Conservation (phyloP, 2,797 vertebrate species). For the Pyrocephalus nanus region DNA sequence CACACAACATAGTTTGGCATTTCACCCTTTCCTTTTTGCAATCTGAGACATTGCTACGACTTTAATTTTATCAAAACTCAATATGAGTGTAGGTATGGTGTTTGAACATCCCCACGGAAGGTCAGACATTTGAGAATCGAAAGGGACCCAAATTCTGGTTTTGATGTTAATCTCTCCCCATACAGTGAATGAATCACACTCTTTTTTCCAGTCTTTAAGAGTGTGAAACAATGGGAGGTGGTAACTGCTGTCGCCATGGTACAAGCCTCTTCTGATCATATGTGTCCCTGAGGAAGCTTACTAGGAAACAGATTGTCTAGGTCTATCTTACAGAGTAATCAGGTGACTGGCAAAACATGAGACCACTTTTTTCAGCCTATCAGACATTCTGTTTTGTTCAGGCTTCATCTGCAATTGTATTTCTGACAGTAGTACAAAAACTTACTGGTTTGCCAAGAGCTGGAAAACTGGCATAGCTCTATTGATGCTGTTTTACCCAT, state of each 20-base stretch:
- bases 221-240: constrained; percentile 27
- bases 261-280: constrained; percentile 28
- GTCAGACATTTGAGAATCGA: neutral
- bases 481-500: neutral
- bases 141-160: neutral
- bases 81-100: neutral
- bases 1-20: neutral
- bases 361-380: constrained; percentile 31
- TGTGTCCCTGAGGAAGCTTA: constrained; percentile 1
- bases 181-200: neutral
- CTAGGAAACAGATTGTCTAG: constrained; percentile 1
- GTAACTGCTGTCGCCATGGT: constrained; percentile 31
- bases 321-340: constrained; percentile 2
- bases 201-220: neutral
- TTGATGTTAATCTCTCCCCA: neutral
- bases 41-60: neutral
- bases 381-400: neutral
- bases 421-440: neutral
- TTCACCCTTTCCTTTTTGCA: neutral
- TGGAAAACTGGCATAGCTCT: neutral
- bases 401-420: neutral
- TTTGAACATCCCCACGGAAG: neutral
- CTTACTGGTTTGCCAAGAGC: neutral
- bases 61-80: constrained; percentile 7
- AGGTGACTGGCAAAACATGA: neutral